A percentile compares a stretch with the other conserved stretches of the same genome.
Conservation (phyloP, 30 jellyfish, hydroid and myxozoan species). For the Aurelia coerulea region DNA sequence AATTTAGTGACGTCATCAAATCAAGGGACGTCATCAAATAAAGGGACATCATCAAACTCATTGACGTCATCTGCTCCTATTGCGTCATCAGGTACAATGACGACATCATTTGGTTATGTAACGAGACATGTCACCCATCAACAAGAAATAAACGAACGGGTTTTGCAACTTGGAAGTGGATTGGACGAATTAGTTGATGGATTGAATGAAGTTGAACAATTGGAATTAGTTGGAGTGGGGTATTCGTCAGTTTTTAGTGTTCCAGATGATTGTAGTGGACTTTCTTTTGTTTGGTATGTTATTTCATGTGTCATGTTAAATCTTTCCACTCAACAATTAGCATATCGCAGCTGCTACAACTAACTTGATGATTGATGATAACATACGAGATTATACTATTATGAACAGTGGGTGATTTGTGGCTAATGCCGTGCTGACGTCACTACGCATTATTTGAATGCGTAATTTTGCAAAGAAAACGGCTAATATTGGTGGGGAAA, state of each 20-base stretch:
- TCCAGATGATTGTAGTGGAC: constrained; percentile 26
- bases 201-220: constrained; percentile 47
- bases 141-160: constrained; percentile 47
- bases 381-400: too few relatives aligned
- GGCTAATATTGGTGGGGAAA: too few relatives aligned
- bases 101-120: constrained; percentile 38
- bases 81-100: not conserved
- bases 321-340: too few relatives aligned
- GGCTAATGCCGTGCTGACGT: too few relatives aligned
- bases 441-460: too few relatives aligned
- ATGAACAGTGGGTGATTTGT: too few relatives aligned
- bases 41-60: not conserved
- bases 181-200: constrained; percentile 61
- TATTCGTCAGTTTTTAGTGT: constrained; percentile 85
- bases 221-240: constrained; percentile 81
- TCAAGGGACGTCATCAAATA: not conserved
- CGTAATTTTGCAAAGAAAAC: too few relatives aligned
- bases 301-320: not conserved
- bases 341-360: too few relatives aligned
- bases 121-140: constrained; percentile 67
- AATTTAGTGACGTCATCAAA: not conserved
- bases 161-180: constrained; percentile 72
- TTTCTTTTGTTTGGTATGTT: constrained; percentile 61
- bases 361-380: too few relatives aligned
- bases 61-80: not conserved